phyloP scores from a whole-genome alignment of 2,113 vertebrate genomes.

The Pluvialis apricaria region DNA sequence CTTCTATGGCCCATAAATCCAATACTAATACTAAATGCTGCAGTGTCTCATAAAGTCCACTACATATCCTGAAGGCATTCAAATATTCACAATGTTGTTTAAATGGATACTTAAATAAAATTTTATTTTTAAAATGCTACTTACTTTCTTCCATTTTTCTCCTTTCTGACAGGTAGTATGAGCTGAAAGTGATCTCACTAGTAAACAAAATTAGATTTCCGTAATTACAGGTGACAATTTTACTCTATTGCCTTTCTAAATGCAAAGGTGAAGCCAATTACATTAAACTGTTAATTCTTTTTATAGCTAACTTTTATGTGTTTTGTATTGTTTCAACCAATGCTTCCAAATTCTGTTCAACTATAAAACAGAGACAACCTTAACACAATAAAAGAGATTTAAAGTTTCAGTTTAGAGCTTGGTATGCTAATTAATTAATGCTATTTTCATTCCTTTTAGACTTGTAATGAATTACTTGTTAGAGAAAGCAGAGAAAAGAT shows the following conservation, averaged over 20 bases:
- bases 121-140: neutral
- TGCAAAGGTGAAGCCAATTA: conserved; percentile 65
- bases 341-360: conserved; percentile 36
- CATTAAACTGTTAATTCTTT: conserved; percentile 57
- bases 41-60: neutral
- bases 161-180: conserved; percentile 31
- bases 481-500: neutral
- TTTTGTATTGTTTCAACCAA: conserved; percentile 54
- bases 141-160: conserved; percentile 16
- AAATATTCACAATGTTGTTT: neutral
- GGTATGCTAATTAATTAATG: conserved; percentile 27
- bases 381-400: conserved; percentile 38
- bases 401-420: conserved; percentile 36
- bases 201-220: conserved; percentile 25
- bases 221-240: conserved; percentile 54
- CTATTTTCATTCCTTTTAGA: conserved; percentile 31
- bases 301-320: conserved; percentile 50
- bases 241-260: conserved; percentile 37
- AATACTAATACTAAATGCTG: neutral
- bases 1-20: neutral
- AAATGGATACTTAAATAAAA: neutral
- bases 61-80: neutral
- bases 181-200: conserved; percentile 58
- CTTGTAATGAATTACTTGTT: neutral
- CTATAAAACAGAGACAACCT: conserved; percentile 38